Conservation (phyloP, 1,140 invertebrate species). For the Camponotus vicinus region DNA sequence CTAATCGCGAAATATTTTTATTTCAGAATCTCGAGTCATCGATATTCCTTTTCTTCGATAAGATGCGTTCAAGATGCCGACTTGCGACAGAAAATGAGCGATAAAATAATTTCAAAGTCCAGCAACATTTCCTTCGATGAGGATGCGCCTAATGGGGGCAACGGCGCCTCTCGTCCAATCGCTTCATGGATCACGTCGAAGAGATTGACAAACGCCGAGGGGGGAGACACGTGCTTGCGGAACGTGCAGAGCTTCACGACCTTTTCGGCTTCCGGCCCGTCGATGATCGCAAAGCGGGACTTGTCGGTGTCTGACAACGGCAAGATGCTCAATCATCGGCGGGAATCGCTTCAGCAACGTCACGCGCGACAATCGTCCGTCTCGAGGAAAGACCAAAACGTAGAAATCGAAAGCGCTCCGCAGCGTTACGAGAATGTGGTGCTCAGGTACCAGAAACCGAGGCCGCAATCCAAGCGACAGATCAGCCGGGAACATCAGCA, state of each 20-base stretch:
- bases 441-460: conserved; percentile 65
- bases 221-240: conserved; percentile 56
- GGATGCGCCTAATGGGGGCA: conserved; percentile 59
- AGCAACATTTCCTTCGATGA: conserved; percentile 71
- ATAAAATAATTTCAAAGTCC: conserved; percentile 68
- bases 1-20: conserved; percentile 16
- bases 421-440: conserved; percentile 61
- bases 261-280: conserved; percentile 40
- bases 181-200: conserved; percentile 58
- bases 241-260: conserved; percentile 53
- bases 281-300: conserved; percentile 39
- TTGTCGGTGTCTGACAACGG: neutral
- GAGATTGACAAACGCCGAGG: conserved; percentile 52
- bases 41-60: neutral
- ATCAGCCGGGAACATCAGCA: conserved; percentile 51
- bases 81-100: conserved; percentile 67
- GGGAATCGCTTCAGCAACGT: conserved; percentile 40
- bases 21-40: conserved; percentile 40
- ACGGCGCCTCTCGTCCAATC: conserved; percentile 8
- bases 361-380: conserved; percentile 46
- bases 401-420: conserved; percentile 38
- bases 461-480: conserved; percentile 35
- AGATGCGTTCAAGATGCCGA: conserved; percentile 27
- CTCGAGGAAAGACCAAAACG: conserved; percentile 9
- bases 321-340: conserved; percentile 46